Evolutionary conservation across 2,113 vertebrate species (phyloP), one percentile per base, ranked within the genome.

Genomic region (Callionymus lyra): DNA sequence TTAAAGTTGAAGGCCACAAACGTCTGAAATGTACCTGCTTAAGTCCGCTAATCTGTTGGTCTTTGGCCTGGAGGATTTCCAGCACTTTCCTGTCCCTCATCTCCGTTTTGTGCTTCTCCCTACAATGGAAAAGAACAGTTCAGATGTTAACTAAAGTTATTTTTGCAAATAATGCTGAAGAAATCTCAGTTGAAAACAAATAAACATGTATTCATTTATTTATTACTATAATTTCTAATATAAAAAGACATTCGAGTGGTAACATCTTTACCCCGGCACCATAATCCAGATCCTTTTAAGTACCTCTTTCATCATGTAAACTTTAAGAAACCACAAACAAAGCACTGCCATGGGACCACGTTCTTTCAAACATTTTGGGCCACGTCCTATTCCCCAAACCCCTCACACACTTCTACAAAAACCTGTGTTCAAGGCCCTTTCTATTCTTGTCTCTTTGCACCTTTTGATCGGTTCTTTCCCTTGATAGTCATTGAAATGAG

Each of bases 61-160:
- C 93, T 77, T 96, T 96, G 40, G 74, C 76, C 82, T 94, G 88
- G 27, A 98, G 88, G 74, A 97, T 92, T 77, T 91, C 89, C 81
- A 92, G 73, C 75, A 94, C 77, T 65, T 85, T 94, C 66, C 90
- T 81, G 84, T 93, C 90, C 83, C 93, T 97, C 51, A 83, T 72
- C 85, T 96, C 90, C 47, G 88, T 85, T 86, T 92, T 97, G 66
- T 86, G 82, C 71, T 93, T 94, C 83, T 94, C 93, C 68, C 93
- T 99, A 53, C 16, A 76, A 77, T 27, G 14, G 17, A 12, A 15
- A 44, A 27, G 4, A 27, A 5, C 21, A 27, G 4, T 5, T 4
- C 21, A 27, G 21, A 27, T 27, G 21, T 27, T 27, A 4, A 5
- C 21, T 27, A 27, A 4, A 27, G 8, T 27, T 4, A 5, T 27